phyloP scores from a whole-genome alignment of 2,113 vertebrate species.

The Heterochromis multidens region DNA sequence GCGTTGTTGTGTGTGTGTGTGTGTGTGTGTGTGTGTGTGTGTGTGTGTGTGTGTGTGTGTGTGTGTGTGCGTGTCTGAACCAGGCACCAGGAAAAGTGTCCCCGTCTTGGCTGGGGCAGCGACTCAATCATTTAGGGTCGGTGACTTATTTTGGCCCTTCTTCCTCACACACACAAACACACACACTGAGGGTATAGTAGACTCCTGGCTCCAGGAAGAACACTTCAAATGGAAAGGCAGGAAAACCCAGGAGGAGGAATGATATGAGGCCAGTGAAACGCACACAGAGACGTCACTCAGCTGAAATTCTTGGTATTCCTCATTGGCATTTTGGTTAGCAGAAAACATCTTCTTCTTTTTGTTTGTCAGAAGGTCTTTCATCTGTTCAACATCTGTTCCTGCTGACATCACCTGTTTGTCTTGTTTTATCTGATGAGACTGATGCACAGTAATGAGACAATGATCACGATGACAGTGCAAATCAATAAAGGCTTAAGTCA shows the following conservation, averaged over 20 bases:
- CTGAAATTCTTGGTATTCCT: neutral
- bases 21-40: slow-evolving; percentile 13
- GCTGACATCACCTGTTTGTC: slow-evolving; percentile 39
- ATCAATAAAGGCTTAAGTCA: slow-evolving; percentile 34
- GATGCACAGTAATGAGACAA: slow-evolving; percentile 43
- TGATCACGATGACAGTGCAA: slow-evolving; percentile 20
- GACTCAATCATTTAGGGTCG: slow-evolving; percentile 81
- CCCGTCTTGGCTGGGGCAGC: slow-evolving; percentile 70
- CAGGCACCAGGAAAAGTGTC: slow-evolving; percentile 74
- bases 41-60: neutral
- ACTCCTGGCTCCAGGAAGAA: slow-evolving; percentile 78
- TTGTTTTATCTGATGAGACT: slow-evolving; percentile 32
- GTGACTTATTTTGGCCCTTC: slow-evolving; percentile 65
- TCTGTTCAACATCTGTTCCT: slow-evolving; percentile 6
- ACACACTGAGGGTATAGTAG: slow-evolving; percentile 24
- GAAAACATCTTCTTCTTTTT: neutral
- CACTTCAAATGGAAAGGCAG: slow-evolving; percentile 63
- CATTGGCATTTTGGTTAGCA: neutral
- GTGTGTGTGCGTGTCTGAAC: slow-evolving; percentile 12
- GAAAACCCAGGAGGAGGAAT: slow-evolving; percentile 49
- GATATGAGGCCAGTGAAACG: neutral
- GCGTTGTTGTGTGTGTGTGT: neutral
- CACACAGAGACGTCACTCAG: slow-evolving; percentile 15
- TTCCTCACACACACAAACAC: slow-evolving; percentile 61
- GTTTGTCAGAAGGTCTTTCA: slow-evolving; percentile 2